Evolutionary conservation across 2,888 invertebrate genomes (phyloP), one percentile per base, ranked within the genome.

Genomic region (Nomada goodeniana): DNA sequence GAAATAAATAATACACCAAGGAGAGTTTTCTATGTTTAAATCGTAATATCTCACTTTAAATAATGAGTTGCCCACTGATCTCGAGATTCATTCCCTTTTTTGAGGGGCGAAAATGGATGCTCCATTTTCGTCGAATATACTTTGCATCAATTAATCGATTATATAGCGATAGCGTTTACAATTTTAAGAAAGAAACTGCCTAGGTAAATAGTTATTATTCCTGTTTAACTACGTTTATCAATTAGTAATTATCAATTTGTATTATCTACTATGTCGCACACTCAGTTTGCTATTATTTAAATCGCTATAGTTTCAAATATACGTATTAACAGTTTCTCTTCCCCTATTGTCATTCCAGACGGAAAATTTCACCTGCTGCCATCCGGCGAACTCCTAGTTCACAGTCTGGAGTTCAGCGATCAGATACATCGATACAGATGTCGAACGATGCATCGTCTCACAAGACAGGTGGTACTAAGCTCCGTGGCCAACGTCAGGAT

Each of bases 331-430:
- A 64, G 64, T 23, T 13, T 42, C 13, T 1, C 10, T 42, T 15
- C n/a, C 2, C 13, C 26, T n/a, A 9, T 55, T 42, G 13, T 26
- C 42, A 61, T 94, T 95, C 75, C 95, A 96, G 96, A 96, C 94
- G 96, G 96, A 85, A 97, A 97, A 93, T 96, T 96, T 94, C 96
- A 96, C 94, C 95, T 96, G 90, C 94, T 97, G 90, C 96, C 96
- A 86, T 96, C 96, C 77, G 97, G 96, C 80, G 96, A 96, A 93
- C 95, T 97, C 87, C 95, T 97, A 89, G 96, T 97, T 86, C 96
- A 96, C 94, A 96, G 96, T 93, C 94, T 97, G 90, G 96, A 96
- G 92, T 96, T 96, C 93, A 96, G 95, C 93, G 97, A 97, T 93
- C 96, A 96, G 93, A 96, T 96, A 93, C 96, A 96, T 80, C 95